These are phyloP conservation scores for Oryzias celebensis DNA, from an alignment of 2,113 vertebrate species.

Conservation along the genomic window DNA sequence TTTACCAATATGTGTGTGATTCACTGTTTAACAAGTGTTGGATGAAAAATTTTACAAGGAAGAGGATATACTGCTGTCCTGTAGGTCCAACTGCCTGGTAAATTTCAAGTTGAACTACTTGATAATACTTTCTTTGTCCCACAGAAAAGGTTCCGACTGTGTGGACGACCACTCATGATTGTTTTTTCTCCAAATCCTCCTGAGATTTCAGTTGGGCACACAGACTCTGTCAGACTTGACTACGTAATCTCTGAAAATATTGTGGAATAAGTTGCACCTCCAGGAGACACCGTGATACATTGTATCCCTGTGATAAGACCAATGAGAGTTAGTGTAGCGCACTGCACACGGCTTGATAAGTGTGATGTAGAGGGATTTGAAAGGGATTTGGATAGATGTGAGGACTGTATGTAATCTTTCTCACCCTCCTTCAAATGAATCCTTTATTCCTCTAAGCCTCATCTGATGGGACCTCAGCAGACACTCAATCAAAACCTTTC, in stretches of 20 bases:
- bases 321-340: slow-evolving; percentile 63
- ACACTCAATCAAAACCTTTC: slow-evolving; percentile 72
- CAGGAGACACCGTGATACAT: slow-evolving; percentile 53
- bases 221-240: slow-evolving; percentile 14
- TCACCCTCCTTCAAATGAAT: slow-evolving; percentile 75
- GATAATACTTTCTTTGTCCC: background rate
- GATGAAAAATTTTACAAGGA: background rate
- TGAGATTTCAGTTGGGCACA: slow-evolving; percentile 28
- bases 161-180: slow-evolving; percentile 15
- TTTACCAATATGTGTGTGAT: slow-evolving; percentile 14
- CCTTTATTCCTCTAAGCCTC: slow-evolving; percentile 78
- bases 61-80: no score
- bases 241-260: slow-evolving; percentile 38
- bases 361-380: slow-evolving; percentile 78
- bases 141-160: background rate
- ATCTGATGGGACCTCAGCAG: slow-evolving; percentile 72
- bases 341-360: slow-evolving; percentile 73
- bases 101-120: background rate
- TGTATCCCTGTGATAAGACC: slow-evolving; percentile 64
- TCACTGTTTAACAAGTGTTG: slow-evolving; percentile 14
- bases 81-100: background rate
- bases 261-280: slow-evolving; percentile 53
- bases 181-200: slow-evolving; percentile 15
- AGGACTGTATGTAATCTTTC: slow-evolving; percentile 77
- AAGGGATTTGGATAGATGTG: slow-evolving; percentile 78